Evolutionary conservation across 2,113 vertebrate genomes (phyloP).

Genomic region (Marmota flaviventris): DNA sequence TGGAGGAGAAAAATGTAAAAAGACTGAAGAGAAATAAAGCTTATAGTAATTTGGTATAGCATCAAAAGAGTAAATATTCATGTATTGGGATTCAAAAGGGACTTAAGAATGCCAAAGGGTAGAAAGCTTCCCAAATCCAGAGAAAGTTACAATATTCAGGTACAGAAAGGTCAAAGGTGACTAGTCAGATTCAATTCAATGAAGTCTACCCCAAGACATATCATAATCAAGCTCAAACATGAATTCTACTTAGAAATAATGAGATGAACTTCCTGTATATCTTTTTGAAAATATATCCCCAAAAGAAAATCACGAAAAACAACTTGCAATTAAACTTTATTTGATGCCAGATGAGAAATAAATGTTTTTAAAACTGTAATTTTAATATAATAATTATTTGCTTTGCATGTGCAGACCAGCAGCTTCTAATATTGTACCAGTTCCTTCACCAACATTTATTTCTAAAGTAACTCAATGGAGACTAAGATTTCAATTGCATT

Average conservation of each 20-base stretch:
- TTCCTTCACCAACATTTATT: conserved; percentile 81
- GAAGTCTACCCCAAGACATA: background rate
- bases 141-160: background rate
- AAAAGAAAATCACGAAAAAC: conserved; percentile 87
- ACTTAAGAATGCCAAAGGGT: background rate
- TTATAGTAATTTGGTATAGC: background rate
- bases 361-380: conserved; percentile 87
- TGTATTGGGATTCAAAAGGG: background rate
- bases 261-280: conserved; percentile 88
- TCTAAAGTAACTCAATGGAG: conserved; percentile 72
- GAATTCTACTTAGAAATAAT: conserved; percentile 90
- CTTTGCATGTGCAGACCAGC: conserved; percentile 86
- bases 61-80: background rate
- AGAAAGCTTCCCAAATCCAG: background rate
- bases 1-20: background rate
- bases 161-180: too few species aligned
- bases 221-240: conserved; percentile 64
- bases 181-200: background rate
- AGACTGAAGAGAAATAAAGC: background rate
- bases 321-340: conserved; percentile 90
- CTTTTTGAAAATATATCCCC: conserved; percentile 86
- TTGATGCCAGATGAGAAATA: conserved; percentile 90
- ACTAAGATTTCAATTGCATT: conserved; percentile 72
- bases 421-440: conserved; percentile 76
- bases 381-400: conserved; percentile 90